Base-by-base conservation (phyloP, 1,140 invertebrate species). In the Venturia canescens region DNA sequence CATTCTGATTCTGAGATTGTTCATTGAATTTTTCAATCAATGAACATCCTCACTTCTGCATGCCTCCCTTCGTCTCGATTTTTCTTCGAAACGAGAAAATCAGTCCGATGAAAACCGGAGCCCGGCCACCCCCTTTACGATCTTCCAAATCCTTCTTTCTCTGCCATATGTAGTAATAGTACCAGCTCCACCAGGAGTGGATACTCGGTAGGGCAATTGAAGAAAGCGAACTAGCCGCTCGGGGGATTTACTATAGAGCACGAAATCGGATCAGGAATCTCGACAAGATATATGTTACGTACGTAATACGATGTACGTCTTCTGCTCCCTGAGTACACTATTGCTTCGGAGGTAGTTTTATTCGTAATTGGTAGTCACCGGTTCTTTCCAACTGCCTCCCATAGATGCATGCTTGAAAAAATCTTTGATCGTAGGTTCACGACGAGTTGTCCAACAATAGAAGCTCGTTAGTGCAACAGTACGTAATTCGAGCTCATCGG, bases 201-300 rank as follows among this genome's bases (percentile, higher is more conserved):
- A 29, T 70, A 31, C 67, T 38, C 1, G 67, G 18, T 18, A 70
- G 38, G 67, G 23, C 67, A 34, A 70, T 70, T 70, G 67, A 70
- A 34, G 31, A 53, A 53, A 53, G 67, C 13, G 31, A 70, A 70
- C 67, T 70, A 29, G 27, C 67, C 67, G 31, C 67, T 70, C 67
- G 50, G 67, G 67, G 67, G 67, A 70, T 70, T 70, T 70, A 18
- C 67, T 53, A 53, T 31, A 70, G 27, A 27, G 27, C 38, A 70
- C 29, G 67, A 70, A 70, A 70, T 70, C 67, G 67, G 29, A 69
- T 53, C 50, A 21, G n/a, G 50, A 21, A 53, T 53, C 50, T 53
- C 16, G 50, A n/a, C 50, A 53, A 53, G 50, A 53, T 53, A 53
- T 53, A 53, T 21, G 50, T 53, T 53, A 53, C 18, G 50, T 53